phyloP scores from a whole-genome alignment of 2,113 vertebrate species.

The Phylloscopus whistleri region DNA sequence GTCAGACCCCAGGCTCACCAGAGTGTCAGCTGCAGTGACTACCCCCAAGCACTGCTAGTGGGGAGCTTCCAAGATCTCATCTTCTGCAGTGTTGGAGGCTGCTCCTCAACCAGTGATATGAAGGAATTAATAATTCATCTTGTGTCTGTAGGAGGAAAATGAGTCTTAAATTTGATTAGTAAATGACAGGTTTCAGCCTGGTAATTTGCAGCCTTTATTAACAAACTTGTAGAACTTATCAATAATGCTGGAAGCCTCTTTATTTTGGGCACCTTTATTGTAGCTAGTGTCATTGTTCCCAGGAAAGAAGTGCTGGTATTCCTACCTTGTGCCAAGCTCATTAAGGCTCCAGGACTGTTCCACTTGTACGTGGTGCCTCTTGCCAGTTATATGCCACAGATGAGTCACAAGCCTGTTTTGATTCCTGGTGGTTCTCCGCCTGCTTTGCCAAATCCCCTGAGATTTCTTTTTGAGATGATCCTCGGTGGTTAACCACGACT shows the following conservation, averaged over 20 bases:
- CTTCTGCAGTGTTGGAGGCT: slow-evolving; percentile 33
- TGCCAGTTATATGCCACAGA: neutral
- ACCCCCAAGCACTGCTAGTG: no score
- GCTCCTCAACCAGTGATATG: slow-evolving; percentile 29
- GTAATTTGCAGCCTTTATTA: slow-evolving; percentile 67
- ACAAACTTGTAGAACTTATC: slow-evolving; percentile 58
- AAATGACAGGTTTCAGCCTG: slow-evolving; percentile 65
- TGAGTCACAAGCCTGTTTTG: slow-evolving; percentile 32
- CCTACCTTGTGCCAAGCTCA: neutral
- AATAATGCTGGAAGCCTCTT: neutral
- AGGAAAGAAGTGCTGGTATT: neutral
- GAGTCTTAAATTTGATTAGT: slow-evolving; percentile 65
- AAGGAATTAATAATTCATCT: slow-evolving; percentile 67
- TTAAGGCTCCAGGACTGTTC: neutral
- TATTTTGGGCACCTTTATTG: neutral
- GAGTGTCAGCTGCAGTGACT: neutral
- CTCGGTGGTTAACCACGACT: neutral
- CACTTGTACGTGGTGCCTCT: neutral
- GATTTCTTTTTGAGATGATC: neutral
- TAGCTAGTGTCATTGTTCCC: neutral
- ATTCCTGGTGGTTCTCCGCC: neutral
- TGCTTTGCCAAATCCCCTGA: slow-evolving; percentile 34
- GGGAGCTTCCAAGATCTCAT: neutral
- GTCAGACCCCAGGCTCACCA: neutral
- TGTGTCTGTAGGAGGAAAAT: slow-evolving; percentile 59